Base-by-base conservation (phyloP, 2,797 vertebrate genomes). In the Coranthus polyacanthus region DNA sequence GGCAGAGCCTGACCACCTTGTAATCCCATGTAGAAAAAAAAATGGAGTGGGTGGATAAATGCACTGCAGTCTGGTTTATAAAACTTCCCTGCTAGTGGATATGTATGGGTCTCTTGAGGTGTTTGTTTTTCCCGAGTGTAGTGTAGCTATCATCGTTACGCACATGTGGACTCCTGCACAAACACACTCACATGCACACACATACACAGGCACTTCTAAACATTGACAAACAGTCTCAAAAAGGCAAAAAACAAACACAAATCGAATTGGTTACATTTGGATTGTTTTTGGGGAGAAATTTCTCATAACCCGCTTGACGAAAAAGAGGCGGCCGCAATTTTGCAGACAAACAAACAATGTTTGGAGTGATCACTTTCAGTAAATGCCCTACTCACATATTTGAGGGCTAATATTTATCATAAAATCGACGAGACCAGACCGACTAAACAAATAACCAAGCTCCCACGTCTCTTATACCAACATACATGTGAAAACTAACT, bases 41-140 rank as follows among this genome's bases (percentile, higher is more conserved):
- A 81, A 81, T 63, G 77, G 73, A 74, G 95, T 96, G 95, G 95
- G 95, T 92, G 95, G 94, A 95, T 92, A 64, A 88, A 87, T 79
- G 85, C 59, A 71, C 94, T 83, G 71, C 72, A 92, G 92, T 92
- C 93, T 47, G 94, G 90, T 94, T 94, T 91, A 93, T 95, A 80
- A 95, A 96, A 95, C 93, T 93, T 94, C 94, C 94, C 93, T 92
- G 94, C 89, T 92, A 95, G 95, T 93, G 84, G 94, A 94, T 93
- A 89, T 84, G 75, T 86, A 89, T 60, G 84, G 71, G 49, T 95
- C 94, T 97, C 95, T 93, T 61, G 86, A 95, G 94, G 93, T 96
- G 95, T 91, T 90, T 88, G 82, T 89, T 89, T 87, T 88, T 47
- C 77, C 84, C 20, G 37, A 86, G 79, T 86, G 85, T 44, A 79